phyloP scores from a whole-genome alignment of 1,140 invertebrate genomes.

The Brachionus rotundiformis region DNA sequence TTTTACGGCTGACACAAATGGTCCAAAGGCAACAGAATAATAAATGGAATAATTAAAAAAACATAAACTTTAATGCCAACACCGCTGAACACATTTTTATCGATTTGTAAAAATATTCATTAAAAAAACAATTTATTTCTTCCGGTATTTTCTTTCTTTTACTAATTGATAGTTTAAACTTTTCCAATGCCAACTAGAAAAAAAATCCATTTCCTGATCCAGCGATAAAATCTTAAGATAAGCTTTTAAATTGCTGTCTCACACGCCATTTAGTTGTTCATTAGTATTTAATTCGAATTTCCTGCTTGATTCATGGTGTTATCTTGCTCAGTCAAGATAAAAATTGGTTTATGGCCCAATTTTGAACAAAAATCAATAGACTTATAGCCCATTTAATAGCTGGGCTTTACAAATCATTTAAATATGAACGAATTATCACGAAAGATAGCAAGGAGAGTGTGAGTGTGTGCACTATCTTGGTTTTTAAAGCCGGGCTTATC shows the following conservation, averaged over 20 bases:
- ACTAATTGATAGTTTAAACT: constrained; percentile 28
- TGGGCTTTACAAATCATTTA: constrained; percentile 22
- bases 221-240: constrained; percentile 38
- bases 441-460: neutral
- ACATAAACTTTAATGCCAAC: constrained; percentile 17
- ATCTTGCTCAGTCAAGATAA: neutral
- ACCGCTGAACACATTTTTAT: constrained; percentile 18
- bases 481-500: constrained; percentile 16
- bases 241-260: neutral
- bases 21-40: constrained; percentile 17
- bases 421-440: constrained; percentile 30
- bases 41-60: constrained; percentile 34
- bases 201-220: constrained; percentile 5
- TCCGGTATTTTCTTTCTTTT: constrained; percentile 20
- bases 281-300: constrained; percentile 1
- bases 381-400: neutral
- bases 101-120: constrained; percentile 20
- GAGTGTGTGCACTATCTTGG: constrained; percentile 33
- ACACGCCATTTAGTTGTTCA: constrained; percentile 12
- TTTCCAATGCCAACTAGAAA: constrained; percentile 1
- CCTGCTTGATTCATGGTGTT: neutral
- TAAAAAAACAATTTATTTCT: constrained; percentile 39
- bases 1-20: neutral
- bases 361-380: constrained; percentile 8
- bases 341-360: neutral